Base-by-base conservation (phyloP, 2,797 vertebrate genomes). In the Tokudaia tokunoshimensis region DNA sequence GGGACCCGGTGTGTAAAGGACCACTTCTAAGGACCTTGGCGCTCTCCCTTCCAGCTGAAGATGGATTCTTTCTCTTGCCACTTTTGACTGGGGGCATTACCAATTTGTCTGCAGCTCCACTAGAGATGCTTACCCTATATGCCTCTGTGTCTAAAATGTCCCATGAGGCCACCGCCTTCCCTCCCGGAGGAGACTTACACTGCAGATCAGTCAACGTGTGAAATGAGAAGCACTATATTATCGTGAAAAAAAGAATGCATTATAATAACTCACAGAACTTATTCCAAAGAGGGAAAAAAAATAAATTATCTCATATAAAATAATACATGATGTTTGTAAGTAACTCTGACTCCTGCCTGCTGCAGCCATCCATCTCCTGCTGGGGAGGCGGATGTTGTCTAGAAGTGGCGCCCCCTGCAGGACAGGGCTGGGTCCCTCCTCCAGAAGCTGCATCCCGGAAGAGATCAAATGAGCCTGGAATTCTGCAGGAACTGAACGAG, bases 401-500 rank as follows among this genome's bases (percentile, higher is more conserved):
- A 93, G 89, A 95, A 95, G 91, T 91, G 93, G 57, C 31, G 88
- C 95, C 95, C 57, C 65, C 90, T 17, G 80, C 13, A 83, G 57
- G 82, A 55, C 91, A 97, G 96, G 78, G 93, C 94, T n/a, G 96
- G 83, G 93, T 90, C 96, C 96, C 70, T 94, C 97, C 84, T 82
- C 83, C 15, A 50, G 97, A 96, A 85, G 93, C 94, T n/a, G 96
- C 85, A 93, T 89, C 96, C 96, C 0, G 29, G 31, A 67, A 90
- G 96, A 92, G n/a, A 94, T 99, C 98, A 99, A 98, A 99, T 99
- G 98, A 99, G 99, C 96, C 99, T 99, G 29, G 99, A 99, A 98
- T 99, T 99, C 96, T 99, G 99, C 55, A 99, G 99, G 98, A 99
- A 99, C 98, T 99, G 99, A 98, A 99, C 99, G 97, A 99, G 99